Base-by-base conservation (phyloP, 2,888 invertebrate species). In the Electrophaes corylata region DNA sequence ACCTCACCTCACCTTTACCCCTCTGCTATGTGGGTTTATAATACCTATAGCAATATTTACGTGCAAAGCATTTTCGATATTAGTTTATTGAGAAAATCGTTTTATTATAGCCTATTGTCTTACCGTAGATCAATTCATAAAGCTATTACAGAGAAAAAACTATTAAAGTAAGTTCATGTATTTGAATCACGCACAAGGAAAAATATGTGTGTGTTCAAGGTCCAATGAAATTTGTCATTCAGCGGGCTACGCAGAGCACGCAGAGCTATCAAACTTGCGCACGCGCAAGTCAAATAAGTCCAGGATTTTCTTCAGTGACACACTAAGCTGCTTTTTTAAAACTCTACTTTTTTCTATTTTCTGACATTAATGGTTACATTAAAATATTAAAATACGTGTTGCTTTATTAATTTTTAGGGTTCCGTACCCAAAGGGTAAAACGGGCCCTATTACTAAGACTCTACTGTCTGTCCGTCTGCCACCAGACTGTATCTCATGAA, bases 211-310 rank as follows among this genome's bases (percentile, higher is more conserved):
- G 75, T 75, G 70, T 69, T 83, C 89, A 91, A 91, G 91, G 90
- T 70, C 81, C 67, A 72, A 88, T 86, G 89, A 91, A 91, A 88
- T 90, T 91, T 90, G 83, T 86, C 87, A 90, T 90, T 90, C 89
- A 83, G 66, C 67, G 74, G 78, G 70, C 76, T 72, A 66, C 74
- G 71, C 74, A 72, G 29, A 26, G 40, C 33, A 71, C 71, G 71
- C 62, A 66, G 68, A 35, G 29, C 26, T 11, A 62, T 53, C 61
- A 66, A 58, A 53, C 54, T 58, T 74, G 76, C 83, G 79, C 71
- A 71, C 60, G 78, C 83, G 85, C 83, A 82, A 76, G 72, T 77
- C 75, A 75, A 81, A 77, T 79, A 78, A 77, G 68, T 67, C 63
- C 67, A 79, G 72, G 76, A 81, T 91, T 91, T 91, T 80, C 90